A percentile compares a stretch with the other conserved stretches of the same genome.
Conservation (phyloP, 2,113 vertebrate species). For the Lichenostomus cassidix region DNA sequence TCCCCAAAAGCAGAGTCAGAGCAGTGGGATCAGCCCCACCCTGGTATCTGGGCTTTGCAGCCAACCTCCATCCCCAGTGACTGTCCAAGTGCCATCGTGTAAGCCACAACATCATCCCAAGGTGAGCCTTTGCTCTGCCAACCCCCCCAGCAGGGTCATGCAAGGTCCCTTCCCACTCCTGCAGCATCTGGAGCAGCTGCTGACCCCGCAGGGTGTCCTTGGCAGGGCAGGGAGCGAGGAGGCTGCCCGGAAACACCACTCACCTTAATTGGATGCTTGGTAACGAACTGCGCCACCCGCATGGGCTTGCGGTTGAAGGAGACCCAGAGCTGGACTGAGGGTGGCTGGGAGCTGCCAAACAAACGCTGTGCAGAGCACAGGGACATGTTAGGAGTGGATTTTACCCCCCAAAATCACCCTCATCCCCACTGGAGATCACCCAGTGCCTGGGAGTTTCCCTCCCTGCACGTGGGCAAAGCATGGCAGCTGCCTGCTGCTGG, state of each 20-base stretch:
- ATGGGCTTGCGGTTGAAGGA: constrained; percentile 96
- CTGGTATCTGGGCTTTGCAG: background rate
- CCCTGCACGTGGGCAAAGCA: fast-evolving
- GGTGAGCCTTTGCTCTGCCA: background rate
- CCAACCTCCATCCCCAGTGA: background rate
- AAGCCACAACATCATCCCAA: background rate
- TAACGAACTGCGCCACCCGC: constrained; percentile 90
- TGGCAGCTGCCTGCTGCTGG: background rate
- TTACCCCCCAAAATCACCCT: background rate
- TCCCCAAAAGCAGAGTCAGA: background rate
- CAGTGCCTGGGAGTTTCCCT: background rate
- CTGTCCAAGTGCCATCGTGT: fast-evolving
- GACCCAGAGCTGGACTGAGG: constrained; percentile 95
- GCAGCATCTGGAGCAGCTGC: background rate
- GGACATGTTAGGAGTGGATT: background rate
- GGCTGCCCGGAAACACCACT: constrained; percentile 43
- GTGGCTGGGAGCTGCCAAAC: constrained; percentile 74
- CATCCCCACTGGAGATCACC: background rate
- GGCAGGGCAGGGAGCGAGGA: background rate
- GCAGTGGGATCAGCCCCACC: background rate
- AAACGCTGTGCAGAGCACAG: constrained; percentile 74
- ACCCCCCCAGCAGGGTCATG: background rate
- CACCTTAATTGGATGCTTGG: constrained; percentile 93
- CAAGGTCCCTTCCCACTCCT: background rate
- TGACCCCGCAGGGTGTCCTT: background rate